phyloP scores from a whole-genome alignment of 1,140 invertebrate genomes.

The Cydia fagiglandana region DNA sequence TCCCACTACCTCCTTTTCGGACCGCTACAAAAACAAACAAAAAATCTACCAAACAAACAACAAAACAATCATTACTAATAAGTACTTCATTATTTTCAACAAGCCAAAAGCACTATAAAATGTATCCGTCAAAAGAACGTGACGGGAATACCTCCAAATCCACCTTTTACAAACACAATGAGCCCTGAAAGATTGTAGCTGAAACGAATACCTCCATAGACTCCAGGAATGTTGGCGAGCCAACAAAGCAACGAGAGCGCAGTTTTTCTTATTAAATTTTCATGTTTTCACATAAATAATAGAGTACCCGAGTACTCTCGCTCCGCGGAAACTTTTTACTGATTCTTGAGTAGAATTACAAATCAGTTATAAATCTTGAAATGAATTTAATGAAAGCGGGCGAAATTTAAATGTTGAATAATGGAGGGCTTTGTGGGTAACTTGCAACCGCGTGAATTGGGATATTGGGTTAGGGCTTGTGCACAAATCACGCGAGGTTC shows the following conservation, averaged over 20 bases:
- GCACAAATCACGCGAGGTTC: too few relatives aligned
- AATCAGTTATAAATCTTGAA: slow-evolving; percentile 31
- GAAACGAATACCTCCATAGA: slow-evolving; percentile 23
- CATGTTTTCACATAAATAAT: slow-evolving; percentile 31
- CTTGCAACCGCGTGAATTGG: background rate
- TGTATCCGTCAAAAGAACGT: background rate
- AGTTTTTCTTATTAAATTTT: slow-evolving; percentile 33
- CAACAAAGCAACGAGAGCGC: background rate
- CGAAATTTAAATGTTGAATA: slow-evolving; percentile 25
- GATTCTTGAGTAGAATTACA: slow-evolving; percentile 30
- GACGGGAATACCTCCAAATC: background rate
- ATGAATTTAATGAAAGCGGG: slow-evolving; percentile 28
- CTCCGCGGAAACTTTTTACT: slow-evolving; percentile 21
- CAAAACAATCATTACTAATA: too few relatives aligned
- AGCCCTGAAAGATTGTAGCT: background rate
- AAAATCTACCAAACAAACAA: too few relatives aligned
- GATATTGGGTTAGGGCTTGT: background rate
- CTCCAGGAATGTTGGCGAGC: background rate
- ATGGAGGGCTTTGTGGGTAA: background rate
- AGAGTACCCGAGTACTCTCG: background rate
- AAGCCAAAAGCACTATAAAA: slow-evolving; percentile 2
- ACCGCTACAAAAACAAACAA: too few relatives aligned
- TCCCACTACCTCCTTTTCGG: too few relatives aligned
- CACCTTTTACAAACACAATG: slow-evolving; percentile 5
- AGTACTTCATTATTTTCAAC: background rate